phyloP scores from a whole-genome alignment of 2,113 vertebrate species.

The Mustela nigripes region DNA sequence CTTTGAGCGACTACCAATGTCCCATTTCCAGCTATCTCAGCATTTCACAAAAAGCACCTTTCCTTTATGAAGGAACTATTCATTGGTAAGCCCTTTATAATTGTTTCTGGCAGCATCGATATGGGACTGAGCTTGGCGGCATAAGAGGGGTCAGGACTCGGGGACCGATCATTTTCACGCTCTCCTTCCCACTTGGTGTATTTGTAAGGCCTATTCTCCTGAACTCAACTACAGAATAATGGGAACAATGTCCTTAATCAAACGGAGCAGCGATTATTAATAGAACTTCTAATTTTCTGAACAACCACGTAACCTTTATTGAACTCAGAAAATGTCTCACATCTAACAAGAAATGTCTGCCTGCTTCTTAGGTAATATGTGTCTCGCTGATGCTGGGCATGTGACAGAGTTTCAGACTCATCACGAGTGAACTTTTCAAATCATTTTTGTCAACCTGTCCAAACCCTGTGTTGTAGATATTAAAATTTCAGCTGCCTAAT shows the following conservation, averaged over 20 bases:
- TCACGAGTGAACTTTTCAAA: conserved; percentile 12
- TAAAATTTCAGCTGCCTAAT: conserved; percentile 65
- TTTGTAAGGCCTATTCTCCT: background rate
- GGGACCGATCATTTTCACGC: background rate
- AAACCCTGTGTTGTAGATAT: conserved; percentile 1
- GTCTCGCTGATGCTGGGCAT: background rate
- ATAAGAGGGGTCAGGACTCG: background rate
- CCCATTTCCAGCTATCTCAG: background rate
- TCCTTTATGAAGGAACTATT: background rate
- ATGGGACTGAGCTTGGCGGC: background rate
- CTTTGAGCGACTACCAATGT: background rate
- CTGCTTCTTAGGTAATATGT: conserved; percentile 20
- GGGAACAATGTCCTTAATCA: conserved; percentile 57
- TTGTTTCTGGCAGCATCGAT: background rate
- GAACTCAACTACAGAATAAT: conserved; percentile 50
- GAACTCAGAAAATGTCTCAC: conserved; percentile 15
- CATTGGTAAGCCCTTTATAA: background rate
- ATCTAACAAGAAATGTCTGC: conserved; percentile 55
- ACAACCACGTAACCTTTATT: conserved; percentile 58
- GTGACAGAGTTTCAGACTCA: background rate
- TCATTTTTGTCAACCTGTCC: conserved; percentile 45
- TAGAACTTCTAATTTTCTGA: conserved; percentile 65
- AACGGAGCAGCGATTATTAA: conserved; percentile 59
- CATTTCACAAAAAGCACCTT: conserved; percentile 51
- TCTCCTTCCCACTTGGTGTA: background rate